A percentile compares a stretch with the other conserved stretches of the same genome.
These are phyloP conservation scores for Tricholaema leucomelas DNA, from an alignment of 2,113 vertebrate species.

Conservation along the genomic window DNA sequence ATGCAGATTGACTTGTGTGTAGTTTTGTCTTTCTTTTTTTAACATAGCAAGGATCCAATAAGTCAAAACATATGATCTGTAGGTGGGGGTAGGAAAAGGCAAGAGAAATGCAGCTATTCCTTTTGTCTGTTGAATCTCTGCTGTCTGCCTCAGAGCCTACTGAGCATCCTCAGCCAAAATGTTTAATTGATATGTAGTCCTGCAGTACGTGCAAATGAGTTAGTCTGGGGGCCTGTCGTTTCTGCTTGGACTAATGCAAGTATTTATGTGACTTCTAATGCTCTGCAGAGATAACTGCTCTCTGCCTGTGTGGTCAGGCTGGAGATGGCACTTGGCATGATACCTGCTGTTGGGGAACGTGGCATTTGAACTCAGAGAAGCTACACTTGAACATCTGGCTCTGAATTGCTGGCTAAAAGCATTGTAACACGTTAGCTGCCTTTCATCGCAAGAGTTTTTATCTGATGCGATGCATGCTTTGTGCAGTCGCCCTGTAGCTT, in stretches of 20 bases:
- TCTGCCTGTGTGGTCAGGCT: background rate
- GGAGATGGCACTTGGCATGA: accelerated
- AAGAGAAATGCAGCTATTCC: background rate
- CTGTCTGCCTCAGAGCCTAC: background rate
- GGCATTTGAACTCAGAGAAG: background rate
- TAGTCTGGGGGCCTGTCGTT: background rate
- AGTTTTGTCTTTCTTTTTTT: background rate
- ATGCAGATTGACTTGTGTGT: background rate
- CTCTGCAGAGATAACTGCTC: background rate
- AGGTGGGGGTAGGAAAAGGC: background rate
- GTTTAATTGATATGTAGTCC: background rate
- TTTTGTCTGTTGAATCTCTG: background rate
- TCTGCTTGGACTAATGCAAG: background rate
- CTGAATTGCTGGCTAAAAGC: slow-evolving; percentile 9
- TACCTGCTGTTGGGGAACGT: background rate
- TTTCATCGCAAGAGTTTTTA: background rate
- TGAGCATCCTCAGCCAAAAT: background rate
- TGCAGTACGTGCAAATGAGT: background rate
- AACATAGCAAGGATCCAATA: background rate
- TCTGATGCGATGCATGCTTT: slow-evolving; percentile 46
- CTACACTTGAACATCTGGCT: background rate
- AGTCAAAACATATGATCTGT: slow-evolving; percentile 13
- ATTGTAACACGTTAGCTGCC: background rate
- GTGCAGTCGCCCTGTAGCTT: slow-evolving; percentile 42
- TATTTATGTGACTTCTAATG: background rate